Evolutionary conservation across 2,797 vertebrate species (phyloP).

Genomic region (Acipenser transmontanus): DNA sequence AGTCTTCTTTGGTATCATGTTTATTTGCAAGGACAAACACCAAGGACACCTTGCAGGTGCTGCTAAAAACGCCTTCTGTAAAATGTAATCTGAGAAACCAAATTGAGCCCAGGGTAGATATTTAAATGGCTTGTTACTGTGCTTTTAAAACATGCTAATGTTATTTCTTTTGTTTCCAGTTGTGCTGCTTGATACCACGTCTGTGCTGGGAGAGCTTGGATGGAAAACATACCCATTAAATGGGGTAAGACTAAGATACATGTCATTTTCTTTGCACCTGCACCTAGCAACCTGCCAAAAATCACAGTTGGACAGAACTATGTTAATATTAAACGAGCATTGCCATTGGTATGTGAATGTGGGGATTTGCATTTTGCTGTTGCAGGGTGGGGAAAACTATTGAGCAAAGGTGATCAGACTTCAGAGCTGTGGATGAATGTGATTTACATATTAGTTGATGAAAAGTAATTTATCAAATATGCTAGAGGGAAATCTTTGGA

Average conservation of each 20-base stretch:
- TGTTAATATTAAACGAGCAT: background rate
- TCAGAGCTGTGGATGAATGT: background rate
- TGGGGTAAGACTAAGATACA: slow-evolving; percentile 69
- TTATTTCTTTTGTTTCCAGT: slow-evolving; percentile 65
- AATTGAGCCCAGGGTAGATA: no score
- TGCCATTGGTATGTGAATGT: background rate
- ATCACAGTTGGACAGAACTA: background rate
- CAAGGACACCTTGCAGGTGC: no score
- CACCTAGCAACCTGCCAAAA: background rate
- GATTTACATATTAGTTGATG: background rate
- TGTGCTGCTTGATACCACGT: slow-evolving; percentile 87
- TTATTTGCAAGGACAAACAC: no score
- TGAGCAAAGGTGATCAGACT: background rate
- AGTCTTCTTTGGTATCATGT: no score
- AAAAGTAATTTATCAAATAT: background rate
- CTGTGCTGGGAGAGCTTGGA: slow-evolving; percentile 84
- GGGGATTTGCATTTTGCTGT: background rate
- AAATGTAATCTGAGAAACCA: no score
- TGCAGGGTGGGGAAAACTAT: background rate
- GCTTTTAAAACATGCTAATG: no score
- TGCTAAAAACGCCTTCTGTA: no score
- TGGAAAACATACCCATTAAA: slow-evolving; percentile 95
- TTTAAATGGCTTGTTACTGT: no score
- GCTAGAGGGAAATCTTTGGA: no score
- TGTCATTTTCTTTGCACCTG: background rate